Percentiles rank a stretch among this genome's conserved stretches.
Evolutionary conservation across 1,140 invertebrate genomes (phyloP).

Genomic region (Brachionus sp.): DNA sequence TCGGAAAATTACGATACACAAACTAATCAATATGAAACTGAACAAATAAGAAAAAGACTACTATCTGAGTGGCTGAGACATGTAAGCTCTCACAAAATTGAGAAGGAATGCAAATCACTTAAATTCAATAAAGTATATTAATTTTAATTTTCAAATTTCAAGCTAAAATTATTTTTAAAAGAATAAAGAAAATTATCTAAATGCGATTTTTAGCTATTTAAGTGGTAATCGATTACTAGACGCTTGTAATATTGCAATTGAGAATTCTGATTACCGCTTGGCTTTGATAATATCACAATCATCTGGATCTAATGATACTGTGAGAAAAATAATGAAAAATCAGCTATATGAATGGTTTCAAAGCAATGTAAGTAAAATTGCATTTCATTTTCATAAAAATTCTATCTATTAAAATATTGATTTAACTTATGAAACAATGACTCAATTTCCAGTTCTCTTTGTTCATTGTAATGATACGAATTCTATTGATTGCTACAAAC

Average conservation of each 20-base stretch:
- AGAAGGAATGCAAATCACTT: slow-evolving; percentile 9
- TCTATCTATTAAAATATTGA: background rate
- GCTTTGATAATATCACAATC: slow-evolving; percentile 20
- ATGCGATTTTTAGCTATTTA: slow-evolving; percentile 2
- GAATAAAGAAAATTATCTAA: slow-evolving; percentile 37
- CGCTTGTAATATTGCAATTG: slow-evolving; percentile 26
- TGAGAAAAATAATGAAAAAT: slow-evolving; percentile 35
- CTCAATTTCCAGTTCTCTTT: background rate
- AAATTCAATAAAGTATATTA: slow-evolving; percentile 35
- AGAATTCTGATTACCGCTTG: slow-evolving; percentile 25
- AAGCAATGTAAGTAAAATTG: background rate
- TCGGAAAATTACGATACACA: background rate
- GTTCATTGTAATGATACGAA: background rate
- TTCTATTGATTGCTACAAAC: background rate
- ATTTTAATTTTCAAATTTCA: too few relatives aligned
- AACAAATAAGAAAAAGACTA: slow-evolving; percentile 22
- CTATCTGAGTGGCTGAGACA: slow-evolving; percentile 13
- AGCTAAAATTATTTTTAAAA: background rate
- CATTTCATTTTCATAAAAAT: background rate
- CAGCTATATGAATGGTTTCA: slow-evolving; percentile 24
- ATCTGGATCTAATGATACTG: slow-evolving; percentile 1
- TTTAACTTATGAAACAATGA: background rate
- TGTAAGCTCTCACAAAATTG: slow-evolving; percentile 1
- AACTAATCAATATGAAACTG: slow-evolving; percentile 3
- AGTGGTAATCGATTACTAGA: slow-evolving; percentile 38